These are phyloP conservation scores for Melipona beecheii DNA, from an alignment of 2,888 invertebrate genomes.

Conservation along the genomic window DNA sequence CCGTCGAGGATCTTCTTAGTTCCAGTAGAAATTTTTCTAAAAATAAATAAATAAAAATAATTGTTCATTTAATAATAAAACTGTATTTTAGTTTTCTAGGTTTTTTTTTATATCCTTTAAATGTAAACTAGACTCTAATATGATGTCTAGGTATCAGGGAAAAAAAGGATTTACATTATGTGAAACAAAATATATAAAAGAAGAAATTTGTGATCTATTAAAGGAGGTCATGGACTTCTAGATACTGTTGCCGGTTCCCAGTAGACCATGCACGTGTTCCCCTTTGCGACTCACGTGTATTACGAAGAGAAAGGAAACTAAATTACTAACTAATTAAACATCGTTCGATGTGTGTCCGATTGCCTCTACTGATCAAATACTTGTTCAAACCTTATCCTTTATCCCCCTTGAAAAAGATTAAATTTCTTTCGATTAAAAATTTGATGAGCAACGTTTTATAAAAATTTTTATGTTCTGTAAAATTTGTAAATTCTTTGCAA, in stretches of 20 bases:
- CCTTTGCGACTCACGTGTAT: constrained; percentile 54
- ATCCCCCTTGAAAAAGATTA: too few species aligned
- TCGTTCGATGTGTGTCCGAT: not conserved
- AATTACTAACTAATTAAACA: constrained; percentile 35
- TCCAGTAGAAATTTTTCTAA: not conserved
- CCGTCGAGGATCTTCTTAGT: not conserved
- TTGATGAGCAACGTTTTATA: not conserved
- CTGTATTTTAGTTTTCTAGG: not conserved
- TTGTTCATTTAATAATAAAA: not conserved
- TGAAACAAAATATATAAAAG: not conserved
- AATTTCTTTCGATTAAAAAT: not conserved
- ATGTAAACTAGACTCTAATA: not conserved
- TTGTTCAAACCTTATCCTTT: not conserved
- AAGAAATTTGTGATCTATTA: constrained; percentile 30
- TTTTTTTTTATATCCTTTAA: not conserved
- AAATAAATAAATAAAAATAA: not conserved
- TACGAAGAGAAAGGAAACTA: constrained; percentile 54
- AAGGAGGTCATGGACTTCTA: constrained; percentile 53
- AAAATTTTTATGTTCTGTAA: not conserved
- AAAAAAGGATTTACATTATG: not conserved
- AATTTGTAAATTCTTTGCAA: not conserved
- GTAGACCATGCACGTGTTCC: constrained; percentile 76
- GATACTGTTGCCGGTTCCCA: constrained; percentile 53
- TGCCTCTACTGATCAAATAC: not conserved
- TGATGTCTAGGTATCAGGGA: not conserved